Conservation (phyloP, 2,888 invertebrate species). For the Parnassius apollo region DNA sequence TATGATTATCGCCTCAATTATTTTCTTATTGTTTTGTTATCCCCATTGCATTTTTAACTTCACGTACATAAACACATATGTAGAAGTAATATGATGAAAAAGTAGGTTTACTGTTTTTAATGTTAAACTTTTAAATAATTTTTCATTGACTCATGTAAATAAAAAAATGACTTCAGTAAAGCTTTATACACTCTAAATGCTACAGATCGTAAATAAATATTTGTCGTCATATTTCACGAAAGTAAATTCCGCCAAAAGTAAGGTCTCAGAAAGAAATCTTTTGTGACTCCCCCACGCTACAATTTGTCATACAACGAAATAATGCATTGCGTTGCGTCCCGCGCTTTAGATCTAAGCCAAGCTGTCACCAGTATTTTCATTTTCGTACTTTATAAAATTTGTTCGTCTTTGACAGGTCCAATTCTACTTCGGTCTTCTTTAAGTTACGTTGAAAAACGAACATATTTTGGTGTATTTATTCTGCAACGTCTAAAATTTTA, state of each 20-base stretch:
- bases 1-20: too few species aligned
- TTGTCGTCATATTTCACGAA: conserved; percentile 4
- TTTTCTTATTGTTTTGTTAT: too few species aligned
- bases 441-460: not conserved
- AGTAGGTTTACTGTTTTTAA: too few species aligned
- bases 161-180: not conserved
- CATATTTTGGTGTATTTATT: not conserved
- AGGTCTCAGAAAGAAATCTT: conserved; percentile 9
- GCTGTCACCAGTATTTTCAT: conserved; percentile 22
- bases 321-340: not conserved
- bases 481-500: not conserved
- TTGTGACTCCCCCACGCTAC: conserved; percentile 5
- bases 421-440: not conserved
- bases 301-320: conserved; percentile 19
- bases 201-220: conserved; percentile 6
- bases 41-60: too few species aligned
- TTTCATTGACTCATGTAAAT: too few species aligned
- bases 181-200: not conserved
- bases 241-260: conserved; percentile 2
- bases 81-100: too few species aligned
- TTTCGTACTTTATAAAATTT: conserved; percentile 4
- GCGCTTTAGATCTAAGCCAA: not conserved
- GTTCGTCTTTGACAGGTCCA: conserved; percentile 4
- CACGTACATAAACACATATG: too few species aligned
- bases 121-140: too few species aligned